Base-by-base conservation (phyloP, 2,888 invertebrate genomes). In the Galerucella pusilla region DNA sequence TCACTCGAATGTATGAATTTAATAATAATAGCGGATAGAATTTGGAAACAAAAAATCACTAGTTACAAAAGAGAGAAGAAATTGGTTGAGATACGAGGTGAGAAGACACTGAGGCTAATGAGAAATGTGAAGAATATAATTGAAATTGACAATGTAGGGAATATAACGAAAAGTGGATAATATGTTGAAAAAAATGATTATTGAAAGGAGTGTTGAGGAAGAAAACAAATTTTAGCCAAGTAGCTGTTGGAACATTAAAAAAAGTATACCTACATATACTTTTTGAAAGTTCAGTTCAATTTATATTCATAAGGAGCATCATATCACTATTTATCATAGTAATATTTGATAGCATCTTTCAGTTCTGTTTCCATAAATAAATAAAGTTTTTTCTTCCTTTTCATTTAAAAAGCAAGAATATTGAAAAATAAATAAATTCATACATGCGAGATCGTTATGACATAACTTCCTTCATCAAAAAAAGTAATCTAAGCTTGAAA, bases 1-100 rank as follows among this genome's bases (percentile, higher is more conserved):
- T 46, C 65, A 59, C 66, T 72, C 60, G 35, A 72, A 12, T 72
- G 72, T 72, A 72, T 66, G 66, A 72, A 67, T 72, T 72, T 52
- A 42, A 35, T 63, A 63, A 35, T 42, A n/a, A 9, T 63, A 35
- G 35, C 42, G 2, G 3, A 16, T 20, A 16, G 11, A 10, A 16
- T 16, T 57, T 7, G n/a, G 6, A 7, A 16, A 10, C 2, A 57
- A 57, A 57, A 20, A 20, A 20, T 16, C 20, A 20, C 11, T n/a
- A 14, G n/a, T 14, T 54, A n/a, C n/a, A 52, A 16, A n/a, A 54
- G 54, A 54, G n/a, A 2, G 14, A 49, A 46, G 4, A 49, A 49
- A 49, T 4, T 12, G 49, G 14, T 11, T 49, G 11, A 14, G 14
- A 49, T 42, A 42, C 7, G 35, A 42, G 35, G 35, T 42, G 35